Evolutionary conservation across 2,113 vertebrate species (phyloP), one percentile per base, ranked within the genome.

Genomic region (Blennius ocellaris): DNA sequence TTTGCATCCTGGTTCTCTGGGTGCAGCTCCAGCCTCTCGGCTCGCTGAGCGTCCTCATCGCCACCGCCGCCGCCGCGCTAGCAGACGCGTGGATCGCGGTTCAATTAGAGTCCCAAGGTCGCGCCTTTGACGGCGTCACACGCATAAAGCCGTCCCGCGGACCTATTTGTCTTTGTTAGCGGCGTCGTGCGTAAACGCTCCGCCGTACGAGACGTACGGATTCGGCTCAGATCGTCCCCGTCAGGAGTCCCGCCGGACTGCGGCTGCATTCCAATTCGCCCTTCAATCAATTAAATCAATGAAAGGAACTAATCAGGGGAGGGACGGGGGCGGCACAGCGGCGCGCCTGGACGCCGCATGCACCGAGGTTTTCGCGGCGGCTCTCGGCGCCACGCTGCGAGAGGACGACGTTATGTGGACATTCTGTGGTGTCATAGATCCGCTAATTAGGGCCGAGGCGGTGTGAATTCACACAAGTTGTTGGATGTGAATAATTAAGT

Each of bases 161-260:
- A 85, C 87, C 90, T 70, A 91, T 93, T 92, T 78, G 80, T 93
- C 92, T 93, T 92, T 87, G 85, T 92, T 93, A 93, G 88, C 14
- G 71, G 67, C 78, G n/a, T 78, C 69, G 16, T 76, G 88, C 81
- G 51, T 71, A 83, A 83, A 85, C 57, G 66, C 86, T 81, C 52
- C 69, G 45, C 43, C 71, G 80, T 77, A 85, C 80, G 83, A 87
- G 81, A 82, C 84, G n/a, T n/a, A 81, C 63, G 17, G 79, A 88
- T 84, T 70, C 85, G 21, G 21, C 83, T 89, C 74, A 65, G 87
- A 77, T 81, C 61, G 65, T 74, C 76, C 76, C 71, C 73, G 82
- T 83, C 75, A 62, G 30, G 86, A 78, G 71, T 85, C 89, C 89
- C 77, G 36, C 16, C 78, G 60, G 84, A 80, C 83, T 57, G 51